Conservation (phyloP, 1,140 invertebrate species). For the Galendromus occidentalis region DNA sequence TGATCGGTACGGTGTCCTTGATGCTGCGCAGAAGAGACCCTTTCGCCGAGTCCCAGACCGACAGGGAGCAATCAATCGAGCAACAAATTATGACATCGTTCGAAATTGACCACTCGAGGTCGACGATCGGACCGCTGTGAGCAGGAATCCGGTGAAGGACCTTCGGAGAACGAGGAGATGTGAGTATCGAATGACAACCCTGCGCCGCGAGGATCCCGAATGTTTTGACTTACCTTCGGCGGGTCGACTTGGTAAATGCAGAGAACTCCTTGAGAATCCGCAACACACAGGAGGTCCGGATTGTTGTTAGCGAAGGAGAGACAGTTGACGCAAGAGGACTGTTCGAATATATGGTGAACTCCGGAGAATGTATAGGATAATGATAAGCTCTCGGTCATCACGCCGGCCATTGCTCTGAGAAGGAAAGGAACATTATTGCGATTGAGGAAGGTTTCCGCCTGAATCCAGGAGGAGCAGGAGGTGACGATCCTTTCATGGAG, state of each 20-base stretch:
- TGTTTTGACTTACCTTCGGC: not conserved
- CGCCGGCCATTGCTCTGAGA: not conserved
- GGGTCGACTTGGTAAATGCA: conserved; percentile 9
- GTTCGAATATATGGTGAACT: conserved; percentile 36
- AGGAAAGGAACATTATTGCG: too few relatives aligned
- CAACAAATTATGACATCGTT: conserved; percentile 63
- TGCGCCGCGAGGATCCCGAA: too few relatives aligned
- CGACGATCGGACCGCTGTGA: conserved; percentile 22
- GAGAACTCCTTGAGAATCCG: not conserved
- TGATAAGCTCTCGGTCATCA: conserved; percentile 24
- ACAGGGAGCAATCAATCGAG: conserved; percentile 49
- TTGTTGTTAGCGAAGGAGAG: conserved; percentile 2
- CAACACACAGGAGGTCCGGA: not conserved
- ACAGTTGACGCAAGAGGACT: conserved; percentile 18
- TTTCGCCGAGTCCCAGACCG: conserved; percentile 45
- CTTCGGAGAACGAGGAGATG: too few relatives aligned
- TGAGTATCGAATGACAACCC: too few relatives aligned
- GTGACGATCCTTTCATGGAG: too few relatives aligned
- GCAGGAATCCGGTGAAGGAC: conserved; percentile 1
- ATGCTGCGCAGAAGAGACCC: conserved; percentile 43
- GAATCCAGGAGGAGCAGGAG: too few relatives aligned
- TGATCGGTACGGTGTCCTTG: conserved; percentile 39
- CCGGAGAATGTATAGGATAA: conserved; percentile 31
- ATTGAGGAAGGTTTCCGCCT: too few relatives aligned
- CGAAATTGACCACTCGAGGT: conserved; percentile 62